Evolutionary conservation across 2,888 invertebrate genomes (phyloP).

Genomic region (Nymphalis c-album): DNA sequence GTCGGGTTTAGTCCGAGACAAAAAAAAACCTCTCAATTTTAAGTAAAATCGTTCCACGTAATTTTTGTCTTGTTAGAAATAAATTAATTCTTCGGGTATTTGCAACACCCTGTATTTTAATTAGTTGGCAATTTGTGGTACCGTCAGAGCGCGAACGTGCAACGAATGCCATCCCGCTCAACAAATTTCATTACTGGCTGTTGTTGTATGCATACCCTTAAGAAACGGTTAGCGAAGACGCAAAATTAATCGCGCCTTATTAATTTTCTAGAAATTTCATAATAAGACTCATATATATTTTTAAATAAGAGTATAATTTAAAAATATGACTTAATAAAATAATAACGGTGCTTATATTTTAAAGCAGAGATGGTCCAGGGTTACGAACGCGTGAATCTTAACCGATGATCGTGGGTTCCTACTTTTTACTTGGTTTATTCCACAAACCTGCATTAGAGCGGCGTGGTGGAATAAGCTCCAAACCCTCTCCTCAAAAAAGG

Average conservation of each 20-base stretch:
- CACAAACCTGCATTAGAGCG: no score
- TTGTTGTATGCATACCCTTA: conserved; percentile 55
- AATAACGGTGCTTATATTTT: no score
- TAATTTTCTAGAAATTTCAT: neutral
- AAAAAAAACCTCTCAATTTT: conserved; percentile 8
- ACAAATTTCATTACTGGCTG: conserved; percentile 66
- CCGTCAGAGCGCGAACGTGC: conserved; percentile 65
- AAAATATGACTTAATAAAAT: no score
- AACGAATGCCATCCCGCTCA: conserved; percentile 61
- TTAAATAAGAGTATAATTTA: neutral
- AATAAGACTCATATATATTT: no score
- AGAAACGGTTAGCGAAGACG: conserved; percentile 21
- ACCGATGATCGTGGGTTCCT: no score
- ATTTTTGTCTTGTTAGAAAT: conserved; percentile 38
- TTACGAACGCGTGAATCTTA: no score
- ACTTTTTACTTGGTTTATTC: no score
- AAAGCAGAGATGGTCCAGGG: no score
- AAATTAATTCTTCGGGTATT: conserved; percentile 49
- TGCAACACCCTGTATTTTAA: conserved; percentile 69
- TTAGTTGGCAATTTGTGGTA: conserved; percentile 70
- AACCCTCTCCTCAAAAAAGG: no score
- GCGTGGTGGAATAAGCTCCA: no score
- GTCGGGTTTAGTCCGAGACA: conserved; percentile 6
- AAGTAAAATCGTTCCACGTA: neutral
- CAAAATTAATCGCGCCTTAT: neutral